Conservation (phyloP, 2,888 invertebrate genomes). For the Pyrgus malvae region DNA sequence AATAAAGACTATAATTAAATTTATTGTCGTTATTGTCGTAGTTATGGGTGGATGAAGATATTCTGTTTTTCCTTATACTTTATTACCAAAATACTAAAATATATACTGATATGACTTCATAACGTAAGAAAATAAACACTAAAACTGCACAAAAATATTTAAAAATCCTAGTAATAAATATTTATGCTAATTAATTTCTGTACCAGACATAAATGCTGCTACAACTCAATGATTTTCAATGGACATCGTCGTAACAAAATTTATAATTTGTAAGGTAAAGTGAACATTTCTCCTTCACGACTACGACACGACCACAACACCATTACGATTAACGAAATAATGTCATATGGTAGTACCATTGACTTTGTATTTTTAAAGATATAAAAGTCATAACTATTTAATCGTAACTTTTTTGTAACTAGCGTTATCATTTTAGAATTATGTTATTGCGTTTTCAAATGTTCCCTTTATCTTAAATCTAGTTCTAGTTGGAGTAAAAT, state of each 20-base stretch:
- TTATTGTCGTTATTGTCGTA: too few species aligned
- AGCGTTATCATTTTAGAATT: not conserved
- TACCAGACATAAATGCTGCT: not conserved
- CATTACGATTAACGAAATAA: not conserved
- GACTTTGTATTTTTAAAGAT: too few species aligned
- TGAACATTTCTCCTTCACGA: slow-evolving; percentile 15
- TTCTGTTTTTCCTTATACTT: too few species aligned
- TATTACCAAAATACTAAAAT: too few species aligned
- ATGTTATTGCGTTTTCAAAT: not conserved
- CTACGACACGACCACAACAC: slow-evolving; percentile 14
- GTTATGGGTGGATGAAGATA: too few species aligned
- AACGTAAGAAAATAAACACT: too few species aligned
- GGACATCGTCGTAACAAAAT: not conserved
- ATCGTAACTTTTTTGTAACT: not conserved
- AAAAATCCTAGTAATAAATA: not conserved
- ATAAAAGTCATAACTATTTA: too few species aligned
- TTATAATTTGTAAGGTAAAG: not conserved
- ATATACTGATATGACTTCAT: too few species aligned
- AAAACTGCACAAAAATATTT: too few species aligned
- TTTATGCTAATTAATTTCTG: not conserved
- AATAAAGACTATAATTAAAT: too few species aligned
- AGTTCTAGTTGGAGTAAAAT: not conserved
- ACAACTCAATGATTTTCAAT: not conserved
- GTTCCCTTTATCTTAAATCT: slow-evolving; percentile 16
- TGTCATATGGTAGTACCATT: too few species aligned